phyloP scores from a whole-genome alignment of 1,140 invertebrate genomes.

The roundworm (Caenorhabditis elegans) region DNA sequence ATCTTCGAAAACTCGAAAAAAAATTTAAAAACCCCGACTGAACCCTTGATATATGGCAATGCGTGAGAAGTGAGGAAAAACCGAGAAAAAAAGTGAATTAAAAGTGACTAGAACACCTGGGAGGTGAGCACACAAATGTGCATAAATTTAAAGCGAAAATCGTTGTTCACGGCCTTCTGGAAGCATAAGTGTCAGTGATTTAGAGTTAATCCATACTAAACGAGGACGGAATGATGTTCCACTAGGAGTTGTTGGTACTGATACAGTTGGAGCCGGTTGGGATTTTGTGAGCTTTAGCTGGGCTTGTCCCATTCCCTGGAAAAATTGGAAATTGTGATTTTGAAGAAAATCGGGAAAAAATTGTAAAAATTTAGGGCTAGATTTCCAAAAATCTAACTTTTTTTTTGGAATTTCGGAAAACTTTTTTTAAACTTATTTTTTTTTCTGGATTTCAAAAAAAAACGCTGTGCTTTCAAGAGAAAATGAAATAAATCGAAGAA shows the following conservation, averaged over 20 bases:
- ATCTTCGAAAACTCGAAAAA: no score
- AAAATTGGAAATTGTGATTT: constrained; percentile 90
- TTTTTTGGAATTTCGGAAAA: no score
- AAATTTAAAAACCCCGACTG: no score
- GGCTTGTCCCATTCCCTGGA: constrained; percentile 88
- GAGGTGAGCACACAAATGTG: not conserved
- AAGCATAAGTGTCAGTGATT: constrained; percentile 86
- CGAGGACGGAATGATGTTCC: constrained; percentile 71
- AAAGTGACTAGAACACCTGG: not conserved
- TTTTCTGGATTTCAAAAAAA: no score
- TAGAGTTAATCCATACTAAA: constrained; percentile 86
- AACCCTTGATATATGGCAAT: no score
- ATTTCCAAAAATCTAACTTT: no score
- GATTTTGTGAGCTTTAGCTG: constrained; percentile 59
- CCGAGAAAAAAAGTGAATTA: not conserved
- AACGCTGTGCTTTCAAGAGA: no score
- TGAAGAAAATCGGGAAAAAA: no score
- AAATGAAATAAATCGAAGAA: no score
- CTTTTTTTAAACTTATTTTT: no score
- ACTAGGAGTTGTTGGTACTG: constrained; percentile 71
- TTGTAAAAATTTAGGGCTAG: no score
- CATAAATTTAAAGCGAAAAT: constrained; percentile 44
- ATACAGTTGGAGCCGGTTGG: constrained; percentile 80
- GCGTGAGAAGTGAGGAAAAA: not conserved
- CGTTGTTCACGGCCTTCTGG: constrained; percentile 72